Percentiles rank a stretch among this genome's conserved stretches.
Evolutionary conservation across 2,888 invertebrate genomes (phyloP).

Genomic region (Pterobdella sp.): DNA sequence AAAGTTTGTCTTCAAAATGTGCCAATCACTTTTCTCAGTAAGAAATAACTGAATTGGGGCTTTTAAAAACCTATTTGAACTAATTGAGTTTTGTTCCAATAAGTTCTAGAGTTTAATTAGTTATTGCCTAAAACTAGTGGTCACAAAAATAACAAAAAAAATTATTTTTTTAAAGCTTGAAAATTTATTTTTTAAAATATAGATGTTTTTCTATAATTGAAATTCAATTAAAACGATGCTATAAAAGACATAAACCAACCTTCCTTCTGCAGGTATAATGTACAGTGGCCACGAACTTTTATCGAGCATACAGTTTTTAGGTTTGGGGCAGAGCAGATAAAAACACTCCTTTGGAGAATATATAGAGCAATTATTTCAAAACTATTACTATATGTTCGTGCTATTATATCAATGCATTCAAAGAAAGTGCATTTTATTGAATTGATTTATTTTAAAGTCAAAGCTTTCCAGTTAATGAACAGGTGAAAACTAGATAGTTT

Average conservation of each 20-base stretch:
- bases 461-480: too few species aligned
- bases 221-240: background rate
- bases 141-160: background rate
- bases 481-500: background rate
- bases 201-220: background rate
- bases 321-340: constrained; percentile 12
- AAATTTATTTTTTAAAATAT: background rate
- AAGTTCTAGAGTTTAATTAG: too few species aligned
- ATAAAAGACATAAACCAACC: constrained; percentile 10
- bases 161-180: background rate
- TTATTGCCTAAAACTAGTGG: too few species aligned
- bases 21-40: too few species aligned
- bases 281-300: constrained; percentile 18
- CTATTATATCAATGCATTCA: too few species aligned
- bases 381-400: too few species aligned
- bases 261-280: constrained; percentile 18
- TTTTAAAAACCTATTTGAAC: too few species aligned
- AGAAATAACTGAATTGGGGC: too few species aligned
- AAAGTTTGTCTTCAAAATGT: too few species aligned
- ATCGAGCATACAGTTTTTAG: background rate
- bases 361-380: too few species aligned
- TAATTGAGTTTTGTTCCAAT: too few species aligned
- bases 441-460: background rate
- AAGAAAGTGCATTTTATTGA: background rate
- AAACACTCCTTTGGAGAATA: constrained; percentile 13